Conservation (phyloP, 2,113 vertebrate species). For the Rhinolophus sinicus region DNA sequence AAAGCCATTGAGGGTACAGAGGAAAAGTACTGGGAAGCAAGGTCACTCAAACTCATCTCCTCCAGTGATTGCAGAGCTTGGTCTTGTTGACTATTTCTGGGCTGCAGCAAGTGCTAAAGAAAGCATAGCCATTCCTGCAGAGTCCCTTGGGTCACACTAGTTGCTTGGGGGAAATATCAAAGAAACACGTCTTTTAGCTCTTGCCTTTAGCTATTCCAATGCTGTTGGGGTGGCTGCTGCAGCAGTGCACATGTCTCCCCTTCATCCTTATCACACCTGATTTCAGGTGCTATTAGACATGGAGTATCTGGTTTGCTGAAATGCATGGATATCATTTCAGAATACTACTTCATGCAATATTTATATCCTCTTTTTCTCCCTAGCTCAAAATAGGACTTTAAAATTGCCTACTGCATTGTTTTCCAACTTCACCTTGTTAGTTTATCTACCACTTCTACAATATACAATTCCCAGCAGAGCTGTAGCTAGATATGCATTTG, state of each 20-base stretch:
- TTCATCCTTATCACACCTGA: not conserved
- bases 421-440: slow-evolving; percentile 33
- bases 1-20: not conserved
- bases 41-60: not conserved
- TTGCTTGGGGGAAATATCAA: not conserved
- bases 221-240: not conserved
- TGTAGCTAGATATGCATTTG: not conserved
- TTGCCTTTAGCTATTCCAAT: not conserved
- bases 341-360: slow-evolving; percentile 26
- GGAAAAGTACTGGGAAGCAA: not conserved
- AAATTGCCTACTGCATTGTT: slow-evolving; percentile 38
- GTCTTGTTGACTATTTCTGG: not conserved
- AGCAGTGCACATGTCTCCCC: not conserved
- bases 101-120: not conserved
- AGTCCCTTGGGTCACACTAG: not conserved
- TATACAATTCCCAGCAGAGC: not conserved
- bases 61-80: not conserved
- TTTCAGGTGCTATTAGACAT: not conserved
- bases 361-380: slow-evolving; percentile 36
- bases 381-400: slow-evolving; percentile 32
- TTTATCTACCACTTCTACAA: not conserved
- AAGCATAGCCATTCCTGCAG: not conserved
- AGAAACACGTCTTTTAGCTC: not conserved
- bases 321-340: slow-evolving; percentile 10
- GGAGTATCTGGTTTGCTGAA: not conserved